Conservation (phyloP, 2,888 invertebrate genomes). For the Amiota minor region DNA sequence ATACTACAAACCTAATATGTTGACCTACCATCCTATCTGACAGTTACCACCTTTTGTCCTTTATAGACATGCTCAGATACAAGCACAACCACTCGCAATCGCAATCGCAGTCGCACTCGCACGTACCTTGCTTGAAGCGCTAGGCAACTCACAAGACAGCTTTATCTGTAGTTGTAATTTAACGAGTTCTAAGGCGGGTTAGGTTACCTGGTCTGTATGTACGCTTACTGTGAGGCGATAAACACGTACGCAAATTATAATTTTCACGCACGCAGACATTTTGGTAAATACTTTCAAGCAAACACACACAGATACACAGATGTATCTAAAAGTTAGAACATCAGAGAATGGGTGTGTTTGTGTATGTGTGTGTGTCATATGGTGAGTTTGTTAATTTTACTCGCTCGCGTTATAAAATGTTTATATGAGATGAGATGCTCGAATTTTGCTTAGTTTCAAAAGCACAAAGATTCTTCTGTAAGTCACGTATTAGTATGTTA, state of each 20-base stretch:
- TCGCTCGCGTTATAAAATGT: background rate
- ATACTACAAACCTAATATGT: too few relatives aligned
- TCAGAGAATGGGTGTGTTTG: background rate
- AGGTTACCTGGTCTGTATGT: too few relatives aligned
- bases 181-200: slow-evolving; percentile 17
- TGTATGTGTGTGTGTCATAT: too few relatives aligned
- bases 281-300: background rate
- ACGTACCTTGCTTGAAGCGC: background rate
- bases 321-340: background rate
- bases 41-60: too few relatives aligned
- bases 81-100: background rate
- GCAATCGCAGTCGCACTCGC: background rate
- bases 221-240: slow-evolving; percentile 23
- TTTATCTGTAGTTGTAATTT: slow-evolving; percentile 40
- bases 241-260: slow-evolving; percentile 30
- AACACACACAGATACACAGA: slow-evolving; percentile 14
- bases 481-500: background rate
- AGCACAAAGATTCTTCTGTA: too few relatives aligned
- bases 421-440: background rate
- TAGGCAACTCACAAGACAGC: slow-evolving; percentile 2
- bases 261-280: background rate
- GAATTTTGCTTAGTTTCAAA: background rate
- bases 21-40: too few relatives aligned
- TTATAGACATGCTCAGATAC: background rate
- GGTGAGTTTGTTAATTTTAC: background rate